Base-by-base conservation (phyloP, 2,888 invertebrate species). In the Acrobasis suavella region DNA sequence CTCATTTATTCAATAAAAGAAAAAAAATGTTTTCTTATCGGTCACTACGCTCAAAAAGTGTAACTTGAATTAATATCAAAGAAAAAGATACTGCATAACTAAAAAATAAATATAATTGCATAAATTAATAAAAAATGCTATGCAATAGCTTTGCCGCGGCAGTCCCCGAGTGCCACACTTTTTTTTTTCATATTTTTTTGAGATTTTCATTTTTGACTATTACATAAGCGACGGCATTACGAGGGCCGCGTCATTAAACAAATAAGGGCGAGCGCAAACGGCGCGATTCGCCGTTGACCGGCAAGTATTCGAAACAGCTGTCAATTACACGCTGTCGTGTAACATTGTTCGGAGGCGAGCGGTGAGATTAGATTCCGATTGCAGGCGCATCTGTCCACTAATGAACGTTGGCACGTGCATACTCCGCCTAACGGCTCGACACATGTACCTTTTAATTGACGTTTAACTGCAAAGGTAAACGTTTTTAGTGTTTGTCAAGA, bases 321-420 rank as follows among this genome's bases (percentile, higher is more conserved):
- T 80, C 83, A 80, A 83, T 85, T 82, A 82, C 72, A 72, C 65
- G 67, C 66, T 67, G 74, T 69, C 76, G 70, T 67, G 78, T 72
- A 78, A 76, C 83, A 78, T 72, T 72, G 81, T 80, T 72, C 71
- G 68, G 66, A 76, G 69, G 74, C 67, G 73, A 76, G 78, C 78
- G 72, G 75, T 74, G 79, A 82, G 84, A 88, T 87, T 86, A 83
- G 84, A 85, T 87, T 89, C 80, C 81, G 78, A 83, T 83, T 82
- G 85, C 81, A 82, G 81, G 78, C 80, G 81, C 83, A 82, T 82
- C 79, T 83, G 83, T 77, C 78, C 78, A 75, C 79, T 82, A 86
- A 86, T 85, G 81, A 82, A 81, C 76, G 79, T 67, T 71, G 76
- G 78, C 75, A 82, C 82, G 83, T 83, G 83, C 79, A 80, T 77